Evolutionary conservation across 2,888 invertebrate species (phyloP).

Genomic region (Hydriomena furcata): DNA sequence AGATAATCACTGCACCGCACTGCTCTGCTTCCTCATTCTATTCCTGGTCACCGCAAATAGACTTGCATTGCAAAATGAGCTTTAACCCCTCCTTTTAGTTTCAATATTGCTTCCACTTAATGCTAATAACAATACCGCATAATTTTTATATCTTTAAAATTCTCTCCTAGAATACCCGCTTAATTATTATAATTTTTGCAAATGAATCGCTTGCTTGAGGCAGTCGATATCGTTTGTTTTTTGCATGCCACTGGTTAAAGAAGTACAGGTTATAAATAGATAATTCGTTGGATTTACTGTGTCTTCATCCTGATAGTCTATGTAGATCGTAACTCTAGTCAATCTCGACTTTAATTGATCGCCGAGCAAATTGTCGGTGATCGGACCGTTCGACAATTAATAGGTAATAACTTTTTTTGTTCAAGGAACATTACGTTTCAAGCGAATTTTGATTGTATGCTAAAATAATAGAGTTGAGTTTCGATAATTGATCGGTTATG

Average conservation of each 20-base stretch:
- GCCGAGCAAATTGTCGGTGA: slow-evolving; percentile 24
- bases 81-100: background rate
- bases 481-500: slow-evolving; percentile 12
- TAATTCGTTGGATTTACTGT: too few relatives aligned
- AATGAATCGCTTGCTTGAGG: too few relatives aligned
- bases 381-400: slow-evolving; percentile 28
- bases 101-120: too few relatives aligned
- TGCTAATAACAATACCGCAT: too few relatives aligned
- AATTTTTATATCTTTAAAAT: too few relatives aligned
- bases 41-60: slow-evolving; percentile 12
- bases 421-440: background rate
- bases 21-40: slow-evolving; percentile 34
- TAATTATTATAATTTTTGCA: too few relatives aligned
- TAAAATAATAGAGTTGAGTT: background rate
- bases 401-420: background rate
- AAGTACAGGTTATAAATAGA: too few relatives aligned
- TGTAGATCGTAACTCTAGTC: slow-evolving; percentile 26
- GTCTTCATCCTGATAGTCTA: too few relatives aligned
- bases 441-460: background rate
- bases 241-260: too few relatives aligned
- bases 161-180: too few relatives aligned
- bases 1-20: slow-evolving; percentile 11
- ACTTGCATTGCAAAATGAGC: background rate
- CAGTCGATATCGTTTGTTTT: too few relatives aligned
- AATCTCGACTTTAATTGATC: slow-evolving; percentile 27